Base-by-base conservation (phyloP, 1,140 invertebrate genomes). In the Trichonephila clavata region DNA sequence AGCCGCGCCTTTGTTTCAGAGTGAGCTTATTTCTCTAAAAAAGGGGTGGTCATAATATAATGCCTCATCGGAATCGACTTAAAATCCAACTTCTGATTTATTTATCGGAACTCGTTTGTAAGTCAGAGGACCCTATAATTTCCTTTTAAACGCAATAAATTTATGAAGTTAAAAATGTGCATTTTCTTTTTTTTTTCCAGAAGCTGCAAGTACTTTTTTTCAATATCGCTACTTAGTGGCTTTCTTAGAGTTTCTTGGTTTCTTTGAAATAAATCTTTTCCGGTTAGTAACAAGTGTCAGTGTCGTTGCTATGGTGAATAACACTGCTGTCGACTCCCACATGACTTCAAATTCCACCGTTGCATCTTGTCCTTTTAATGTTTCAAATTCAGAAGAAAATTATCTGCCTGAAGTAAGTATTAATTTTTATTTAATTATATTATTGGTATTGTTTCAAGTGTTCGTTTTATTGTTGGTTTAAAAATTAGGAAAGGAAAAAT, bases 291-390 rank as follows among this genome's bases (percentile, higher is more conserved):
- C n/a, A 1, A 71, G 86, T 21, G 16, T 89, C 16, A 60, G 50
- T n/a, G 27, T 89, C 5, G 86, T 89, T 16, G 86, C 86, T 13
- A 89, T 89, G 86, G 86, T 89, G 20, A 71, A 65, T 18, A 65
- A 7, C 24, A 18, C 32, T 10, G 18, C 86, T 2, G 8, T 71
- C 10, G 6, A 21, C 7, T 27, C 24, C 3, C 21, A 27, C 16
- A 71, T 43, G 43, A 50, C 10, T 24, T n/a, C 20, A 6, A 89
- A 43, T 8, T 0, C 43, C 8, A 84, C 21, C 16, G 21, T n/a
- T 8, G 39, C 20, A n/a, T 71, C 61, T 20, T 43, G 59, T 20
- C 32, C 86, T 13, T 21, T 60, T n/a, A 68, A 89, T 7, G 16
- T 18, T 18, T 27, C 21, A 32, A 43, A 7, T 20, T 2, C 14